A percentile compares a stretch with the other conserved stretches of the same genome.
Conservation (phyloP, 2,888 invertebrate genomes). For the Lycaena phlaeas region DNA sequence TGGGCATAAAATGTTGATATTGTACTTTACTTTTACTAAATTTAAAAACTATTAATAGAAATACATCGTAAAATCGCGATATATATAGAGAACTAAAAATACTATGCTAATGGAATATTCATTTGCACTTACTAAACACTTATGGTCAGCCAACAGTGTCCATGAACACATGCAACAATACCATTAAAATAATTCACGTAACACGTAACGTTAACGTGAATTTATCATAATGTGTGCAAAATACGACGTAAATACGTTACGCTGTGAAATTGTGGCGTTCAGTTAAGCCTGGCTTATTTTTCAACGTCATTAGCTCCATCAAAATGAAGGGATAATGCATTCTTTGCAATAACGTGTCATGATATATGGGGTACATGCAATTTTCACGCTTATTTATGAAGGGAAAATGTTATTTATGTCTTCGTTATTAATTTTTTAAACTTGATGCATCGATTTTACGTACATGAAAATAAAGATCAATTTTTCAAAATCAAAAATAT, state of each 20-base stretch:
- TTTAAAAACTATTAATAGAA: too few species aligned
- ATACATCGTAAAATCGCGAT: too few species aligned
- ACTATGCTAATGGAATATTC: too few species aligned
- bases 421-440: too few species aligned
- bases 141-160: too few species aligned
- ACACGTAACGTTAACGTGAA: not conserved
- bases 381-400: conserved; percentile 8
- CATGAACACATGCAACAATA: not conserved
- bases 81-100: too few species aligned
- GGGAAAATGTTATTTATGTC: conserved; percentile 7
- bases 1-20: too few species aligned
- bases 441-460: too few species aligned
- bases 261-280: conserved; percentile 28
- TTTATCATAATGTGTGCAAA: conserved; percentile 15
- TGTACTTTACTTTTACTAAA: too few species aligned
- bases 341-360: conserved; percentile 24
- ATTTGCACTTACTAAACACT: too few species aligned
- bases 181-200: not conserved
- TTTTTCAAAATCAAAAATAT: too few species aligned
- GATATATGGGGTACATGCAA: conserved; percentile 26
- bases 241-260: conserved; percentile 19
- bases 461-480: conserved; percentile 5
- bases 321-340: conserved; percentile 26
- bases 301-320: conserved; percentile 43
- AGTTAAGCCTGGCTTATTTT: conserved; percentile 40